Base-by-base conservation (phyloP, 2,113 vertebrate species). In the Hippocampus guttulatus region DNA sequence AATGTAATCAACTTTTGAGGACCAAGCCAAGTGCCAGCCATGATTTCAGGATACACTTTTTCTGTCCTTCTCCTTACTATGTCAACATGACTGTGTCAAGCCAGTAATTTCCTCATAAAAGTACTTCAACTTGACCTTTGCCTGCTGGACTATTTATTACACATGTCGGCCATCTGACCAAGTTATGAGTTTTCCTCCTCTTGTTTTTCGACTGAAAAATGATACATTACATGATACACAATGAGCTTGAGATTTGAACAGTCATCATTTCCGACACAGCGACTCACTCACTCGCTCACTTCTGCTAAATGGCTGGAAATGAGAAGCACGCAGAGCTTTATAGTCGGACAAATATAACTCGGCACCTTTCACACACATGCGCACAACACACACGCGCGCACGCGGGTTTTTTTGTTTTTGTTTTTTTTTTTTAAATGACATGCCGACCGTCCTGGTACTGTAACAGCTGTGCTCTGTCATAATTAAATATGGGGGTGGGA, bases 271-370 rank as follows among this genome's bases (percentile, higher is more conserved):
- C 73, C 74, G 70, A 52, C 72, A 57, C 74, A 67, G 64, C 18
- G 71, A 58, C 63, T 65, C 47, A 20, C 47, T 51, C 67, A 54
- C 63, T 84, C 77, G 74, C 74, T 84, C 69, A 82, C 75, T 80
- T 85, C 79, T 80, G 77, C 71, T 78, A 33, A 18, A 77, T 65
- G 52, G 20, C 38, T 43, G n/a, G 73, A 79, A 80, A 73, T 58
- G 45, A 81, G 80, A 79, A 71, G 64, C 71, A 12, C 6, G 45
- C 65, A 23, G 73, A 69, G 63, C 72, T 84, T 82, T 76, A 83
- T 61, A 81, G 78, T 57, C 40, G 66, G 67, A 75, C 64, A 77
- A 84, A 80, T 79, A 80, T 70, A 80, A 64, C 65, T 64, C 16
- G 27, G 38, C 69, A 52, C 63, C 74, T 71, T 68, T 75, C 21